These are phyloP conservation scores for Gnathonemus echidnorhynchus DNA, from an alignment of 2,113 vertebrate species.

Conservation along the genomic window DNA sequence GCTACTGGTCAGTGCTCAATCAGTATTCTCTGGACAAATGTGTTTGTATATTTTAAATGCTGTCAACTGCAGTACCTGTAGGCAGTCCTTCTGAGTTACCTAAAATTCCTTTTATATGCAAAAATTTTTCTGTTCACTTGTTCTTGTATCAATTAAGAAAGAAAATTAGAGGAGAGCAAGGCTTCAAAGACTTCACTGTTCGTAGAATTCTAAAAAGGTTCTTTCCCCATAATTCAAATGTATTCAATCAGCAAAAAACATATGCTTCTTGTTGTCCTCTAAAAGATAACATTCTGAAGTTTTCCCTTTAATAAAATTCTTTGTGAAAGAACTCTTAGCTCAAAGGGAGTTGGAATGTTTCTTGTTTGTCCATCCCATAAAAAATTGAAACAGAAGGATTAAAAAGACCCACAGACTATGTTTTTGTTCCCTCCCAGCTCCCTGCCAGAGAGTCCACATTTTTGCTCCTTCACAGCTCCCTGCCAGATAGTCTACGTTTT, in stretches of 20 bases:
- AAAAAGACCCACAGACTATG: background rate
- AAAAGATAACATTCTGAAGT: background rate
- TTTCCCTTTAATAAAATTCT: background rate
- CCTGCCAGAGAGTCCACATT: background rate
- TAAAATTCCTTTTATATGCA: background rate
- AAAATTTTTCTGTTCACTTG: background rate
- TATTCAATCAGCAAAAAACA: background rate
- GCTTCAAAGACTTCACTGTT: background rate
- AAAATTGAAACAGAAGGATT: background rate
- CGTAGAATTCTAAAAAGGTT: background rate
- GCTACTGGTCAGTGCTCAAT: background rate
- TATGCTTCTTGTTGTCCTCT: background rate
- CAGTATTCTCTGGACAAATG: background rate
- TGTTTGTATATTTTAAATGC: background rate
- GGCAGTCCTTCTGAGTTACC: background rate
- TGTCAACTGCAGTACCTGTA: background rate
- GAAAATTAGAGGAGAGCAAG: background rate
- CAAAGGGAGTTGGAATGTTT: background rate
- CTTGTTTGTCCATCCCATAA: background rate
- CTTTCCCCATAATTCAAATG: background rate
- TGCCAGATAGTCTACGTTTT: too few relatives aligned
- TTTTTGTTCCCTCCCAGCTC: background rate
- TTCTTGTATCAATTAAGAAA: background rate
- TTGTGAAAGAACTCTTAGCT: background rate
- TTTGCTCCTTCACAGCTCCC: too few relatives aligned